A percentile compares a stretch with the other conserved stretches of the same genome.
Conservation (phyloP, 2,113 vertebrate species). For the Romanogobio albipinnatus region DNA sequence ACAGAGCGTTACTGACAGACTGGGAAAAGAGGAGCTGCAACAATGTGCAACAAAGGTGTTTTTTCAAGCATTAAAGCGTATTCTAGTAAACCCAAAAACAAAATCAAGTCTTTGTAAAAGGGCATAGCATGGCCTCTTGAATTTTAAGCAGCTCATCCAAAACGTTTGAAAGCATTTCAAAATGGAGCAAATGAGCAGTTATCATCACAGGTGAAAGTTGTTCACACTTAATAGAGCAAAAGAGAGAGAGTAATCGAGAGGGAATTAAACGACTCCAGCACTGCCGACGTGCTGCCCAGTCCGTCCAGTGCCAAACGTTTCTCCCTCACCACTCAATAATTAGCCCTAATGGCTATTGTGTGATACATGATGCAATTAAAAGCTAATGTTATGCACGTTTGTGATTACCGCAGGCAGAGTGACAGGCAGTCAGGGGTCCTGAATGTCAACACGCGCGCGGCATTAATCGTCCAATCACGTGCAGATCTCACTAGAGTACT, state of each 20-base stretch:
- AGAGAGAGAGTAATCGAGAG: neutral
- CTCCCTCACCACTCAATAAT: constrained; percentile 79
- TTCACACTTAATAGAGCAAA: neutral
- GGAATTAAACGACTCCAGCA: neutral
- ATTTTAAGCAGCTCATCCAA: neutral
- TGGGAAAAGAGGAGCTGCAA: too few relatives aligned
- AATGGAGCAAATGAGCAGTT: neutral
- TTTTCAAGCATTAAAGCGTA: too few relatives aligned
- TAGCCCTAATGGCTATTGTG: constrained; percentile 79
- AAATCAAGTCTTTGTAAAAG: too few relatives aligned
- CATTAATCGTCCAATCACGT: constrained; percentile 55
- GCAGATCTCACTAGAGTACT: constrained; percentile 60
- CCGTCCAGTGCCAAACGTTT: constrained; percentile 70
- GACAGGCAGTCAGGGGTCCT: constrained; percentile 55
- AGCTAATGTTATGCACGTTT: constrained; percentile 75
- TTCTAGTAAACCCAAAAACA: too few relatives aligned
- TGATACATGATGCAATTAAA: constrained; percentile 83
- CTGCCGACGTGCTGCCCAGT: constrained; percentile 58
- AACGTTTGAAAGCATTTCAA: neutral
- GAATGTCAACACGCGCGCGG: constrained; percentile 61
- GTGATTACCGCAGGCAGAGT: constrained; percentile 57
- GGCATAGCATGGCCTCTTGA: too few relatives aligned
- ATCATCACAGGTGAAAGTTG: neutral
- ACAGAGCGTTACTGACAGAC: too few relatives aligned
- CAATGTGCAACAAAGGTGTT: too few relatives aligned